Conservation (phyloP, 2,113 vertebrate genomes). For the Gymnorhina tibicen region DNA sequence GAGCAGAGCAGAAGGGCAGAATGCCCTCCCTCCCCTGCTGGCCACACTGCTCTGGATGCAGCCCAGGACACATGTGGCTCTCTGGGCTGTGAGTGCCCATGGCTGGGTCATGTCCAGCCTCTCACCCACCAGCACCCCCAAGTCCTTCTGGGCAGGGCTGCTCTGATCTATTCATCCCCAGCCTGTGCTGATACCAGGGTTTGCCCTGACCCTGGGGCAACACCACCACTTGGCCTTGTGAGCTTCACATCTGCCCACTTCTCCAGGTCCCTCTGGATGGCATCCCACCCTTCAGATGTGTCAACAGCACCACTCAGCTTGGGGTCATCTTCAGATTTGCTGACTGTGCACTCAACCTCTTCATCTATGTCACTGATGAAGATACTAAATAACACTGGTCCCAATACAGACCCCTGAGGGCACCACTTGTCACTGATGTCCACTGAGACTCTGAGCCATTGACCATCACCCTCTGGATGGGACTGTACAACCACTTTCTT, state of each 20-base stretch:
- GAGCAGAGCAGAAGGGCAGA: not conserved
- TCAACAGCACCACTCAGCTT: not conserved
- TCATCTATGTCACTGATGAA: no score
- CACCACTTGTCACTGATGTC: not conserved
- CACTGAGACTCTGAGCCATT: not conserved
- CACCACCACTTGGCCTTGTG: not conserved
- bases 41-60: not conserved
- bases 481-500: not conserved
- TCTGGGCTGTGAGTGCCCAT: not conserved
- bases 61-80: not conserved
- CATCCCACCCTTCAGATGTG: not conserved
- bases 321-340: not conserved
- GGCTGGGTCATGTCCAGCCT: not conserved
- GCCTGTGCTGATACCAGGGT: rapidly evolving
- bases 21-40: not conserved
- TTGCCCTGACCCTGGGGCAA: not conserved
- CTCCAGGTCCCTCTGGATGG: not conserved
- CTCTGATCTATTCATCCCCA: not conserved
- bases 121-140: not conserved
- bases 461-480: not conserved
- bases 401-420: rapidly evolving
- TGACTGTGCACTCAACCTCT: not conserved
- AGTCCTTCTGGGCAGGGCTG: not conserved
- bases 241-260: no score
- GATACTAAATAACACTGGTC: not conserved